Base-by-base conservation (phyloP, 2,797 vertebrate species). In the Hozukius guyotensis region DNA sequence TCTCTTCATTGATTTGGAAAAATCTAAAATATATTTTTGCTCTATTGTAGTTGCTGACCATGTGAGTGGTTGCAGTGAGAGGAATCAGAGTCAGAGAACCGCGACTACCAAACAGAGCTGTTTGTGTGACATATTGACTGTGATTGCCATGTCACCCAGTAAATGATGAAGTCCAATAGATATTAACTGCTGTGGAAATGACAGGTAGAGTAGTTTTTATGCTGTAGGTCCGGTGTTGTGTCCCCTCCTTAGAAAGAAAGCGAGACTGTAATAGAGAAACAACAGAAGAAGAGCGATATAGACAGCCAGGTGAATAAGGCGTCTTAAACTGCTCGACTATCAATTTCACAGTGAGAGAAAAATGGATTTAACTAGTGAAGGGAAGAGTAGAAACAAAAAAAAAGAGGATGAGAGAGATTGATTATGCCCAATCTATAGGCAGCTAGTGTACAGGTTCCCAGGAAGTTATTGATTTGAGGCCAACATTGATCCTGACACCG, bases 391-490 rank as follows among this genome's bases (percentile, higher is more conserved):
- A 82, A 78, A 68, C 67, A 76, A 46, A n/a, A 49, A 82, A 68
- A 65, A 77, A 16, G 46, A 49, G 52, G 68, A 82, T 76, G 71
- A 82, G 63, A 83, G 68, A 63, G 85, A 92, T 89, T 91, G 83
- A 93, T 93, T 84, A n/a, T 66, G 68, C 73, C 74, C 67, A 80
- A 87, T 94, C 87, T 80, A 77, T 90, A 89, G 77, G 81, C 57
- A 31, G 63, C 82, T 32, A 68, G 84, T 77, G 78, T 84, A 65
- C 79, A 80, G 66, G 77, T 86, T 92, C 87, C 77, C 88, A 86
- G 83, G 89, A 90, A 83, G 65, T 59, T 91, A 94, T 94, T 77
- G 93, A 94, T 92, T 84, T 52, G 66, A 87, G 84, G 73, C 68
- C 49, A 27, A 31, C 65, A 90, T 91, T 87, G 93, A 95, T 93